Conservation (phyloP, 2,888 invertebrate genomes). For the Monochamus alternatus region DNA sequence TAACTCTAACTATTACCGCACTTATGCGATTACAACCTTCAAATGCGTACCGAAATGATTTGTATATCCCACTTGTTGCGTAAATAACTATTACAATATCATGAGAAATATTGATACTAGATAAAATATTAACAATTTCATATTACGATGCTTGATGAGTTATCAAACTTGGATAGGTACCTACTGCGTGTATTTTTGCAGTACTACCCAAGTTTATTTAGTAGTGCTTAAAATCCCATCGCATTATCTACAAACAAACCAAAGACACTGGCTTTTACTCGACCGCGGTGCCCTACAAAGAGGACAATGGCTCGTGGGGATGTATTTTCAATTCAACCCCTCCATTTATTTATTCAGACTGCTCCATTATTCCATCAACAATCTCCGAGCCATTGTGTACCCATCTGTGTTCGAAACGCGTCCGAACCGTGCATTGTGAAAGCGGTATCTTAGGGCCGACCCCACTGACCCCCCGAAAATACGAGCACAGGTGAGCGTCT, state of each 20-base stretch:
- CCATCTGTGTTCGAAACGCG: conserved; percentile 65
- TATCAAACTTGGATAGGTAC: not conserved
- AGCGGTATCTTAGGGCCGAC: conserved; percentile 55
- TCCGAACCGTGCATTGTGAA: conserved; percentile 52
- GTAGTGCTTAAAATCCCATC: conserved; percentile 62
- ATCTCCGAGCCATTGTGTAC: conserved; percentile 68
- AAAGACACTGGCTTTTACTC: conserved; percentile 61
- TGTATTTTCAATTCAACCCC: conserved; percentile 55
- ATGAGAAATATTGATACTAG: too few relatives aligned
- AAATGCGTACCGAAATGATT: too few relatives aligned
- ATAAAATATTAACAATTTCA: too few relatives aligned
- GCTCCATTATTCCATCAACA: conserved; percentile 70
- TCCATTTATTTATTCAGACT: conserved; percentile 65
- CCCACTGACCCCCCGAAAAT: conserved; percentile 50
- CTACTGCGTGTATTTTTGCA: conserved; percentile 28
- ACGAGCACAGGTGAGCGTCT: conserved; percentile 43
- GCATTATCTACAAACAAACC: conserved; percentile 63
- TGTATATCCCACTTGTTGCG: too few relatives aligned
- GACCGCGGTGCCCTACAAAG: conserved; percentile 56
- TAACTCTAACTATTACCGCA: too few relatives aligned
- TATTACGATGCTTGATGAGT: too few relatives aligned
- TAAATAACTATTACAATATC: too few relatives aligned
- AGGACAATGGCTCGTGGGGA: conserved; percentile 61
- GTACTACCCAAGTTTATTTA: conserved; percentile 46
- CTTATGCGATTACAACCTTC: too few relatives aligned